Evolutionary conservation across 2,113 vertebrate genomes (phyloP).

Genomic region (Phyllostomus discolor): DNA sequence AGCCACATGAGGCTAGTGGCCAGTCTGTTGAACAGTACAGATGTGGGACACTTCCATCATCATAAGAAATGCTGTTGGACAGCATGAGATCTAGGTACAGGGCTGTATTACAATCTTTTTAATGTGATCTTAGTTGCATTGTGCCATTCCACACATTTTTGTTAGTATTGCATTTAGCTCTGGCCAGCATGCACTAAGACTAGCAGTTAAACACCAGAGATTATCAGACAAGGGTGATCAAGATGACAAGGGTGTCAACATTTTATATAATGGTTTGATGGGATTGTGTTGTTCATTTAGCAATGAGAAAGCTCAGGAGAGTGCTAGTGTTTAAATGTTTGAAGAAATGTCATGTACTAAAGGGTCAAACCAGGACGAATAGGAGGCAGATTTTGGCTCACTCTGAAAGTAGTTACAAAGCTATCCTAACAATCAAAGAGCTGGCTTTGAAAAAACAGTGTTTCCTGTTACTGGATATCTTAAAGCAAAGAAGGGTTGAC

Average conservation of each 20-base stretch:
- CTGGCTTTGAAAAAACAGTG: conserved; percentile 35
- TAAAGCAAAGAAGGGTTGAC: conserved; percentile 27
- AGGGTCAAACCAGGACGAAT: conserved; percentile 11
- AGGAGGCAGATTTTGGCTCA: conserved; percentile 14
- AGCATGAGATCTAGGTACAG: neutral
- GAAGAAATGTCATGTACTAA: conserved; percentile 5
- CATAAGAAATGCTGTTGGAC: neutral
- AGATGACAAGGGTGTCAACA: neutral
- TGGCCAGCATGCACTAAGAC: neutral
- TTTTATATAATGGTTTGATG: neutral
- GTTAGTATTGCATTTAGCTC: neutral
- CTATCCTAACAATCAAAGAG: neutral
- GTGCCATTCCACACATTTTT: neutral
- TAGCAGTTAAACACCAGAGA: neutral
- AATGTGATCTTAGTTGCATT: neutral
- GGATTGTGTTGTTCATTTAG: neutral
- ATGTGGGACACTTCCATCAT: neutral
- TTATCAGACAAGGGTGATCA: neutral
- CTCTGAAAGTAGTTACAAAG: conserved; percentile 25
- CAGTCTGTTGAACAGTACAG: neutral
- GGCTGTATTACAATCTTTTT: neutral
- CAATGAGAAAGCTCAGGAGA: neutral
- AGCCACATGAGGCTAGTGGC: neutral
- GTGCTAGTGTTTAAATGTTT: neutral
- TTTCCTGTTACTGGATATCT: conserved; percentile 30